Evolutionary conservation across 2,797 vertebrate genomes (phyloP).

Genomic region (Ataeniobius toweri): DNA sequence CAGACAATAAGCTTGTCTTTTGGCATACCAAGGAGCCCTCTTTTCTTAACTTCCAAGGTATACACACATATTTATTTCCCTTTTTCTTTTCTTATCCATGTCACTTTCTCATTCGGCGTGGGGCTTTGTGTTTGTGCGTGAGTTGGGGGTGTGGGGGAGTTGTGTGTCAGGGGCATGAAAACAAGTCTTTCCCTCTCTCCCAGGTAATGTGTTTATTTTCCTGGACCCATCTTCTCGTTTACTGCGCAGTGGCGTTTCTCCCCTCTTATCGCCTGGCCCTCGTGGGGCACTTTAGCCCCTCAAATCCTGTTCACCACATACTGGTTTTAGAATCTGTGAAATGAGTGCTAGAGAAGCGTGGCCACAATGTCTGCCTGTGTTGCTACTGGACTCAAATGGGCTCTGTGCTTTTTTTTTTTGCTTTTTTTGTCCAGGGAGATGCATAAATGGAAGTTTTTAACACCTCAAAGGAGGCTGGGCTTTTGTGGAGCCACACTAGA

Average conservation of each 20-base stretch:
- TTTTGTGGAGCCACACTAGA: conserved; percentile 84
- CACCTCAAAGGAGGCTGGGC: conserved; percentile 85
- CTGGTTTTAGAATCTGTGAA: conserved; percentile 88
- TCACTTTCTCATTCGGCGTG: conserved; percentile 41
- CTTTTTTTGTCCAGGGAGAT: conserved; percentile 81
- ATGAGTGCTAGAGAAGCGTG: conserved; percentile 84
- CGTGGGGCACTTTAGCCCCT: conserved; percentile 84
- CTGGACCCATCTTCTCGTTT: conserved; percentile 81
- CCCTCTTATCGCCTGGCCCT: conserved; percentile 85
- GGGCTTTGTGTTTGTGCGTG: conserved; percentile 45
- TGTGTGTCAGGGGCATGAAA: conserved; percentile 69
- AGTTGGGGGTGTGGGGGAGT: conserved; percentile 49
- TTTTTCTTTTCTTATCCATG: conserved; percentile 1
- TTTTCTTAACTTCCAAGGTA: conserved; percentile 54
- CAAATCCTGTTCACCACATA: conserved; percentile 88
- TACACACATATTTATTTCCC: conserved; percentile 19
- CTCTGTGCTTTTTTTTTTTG: conserved; percentile 66
- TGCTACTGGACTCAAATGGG: conserved; percentile 84
- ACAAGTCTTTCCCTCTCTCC: conserved; percentile 69
- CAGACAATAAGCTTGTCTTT: conserved; percentile 54
- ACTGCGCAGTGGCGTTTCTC: conserved; percentile 74
- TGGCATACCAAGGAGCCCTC: conserved; percentile 44
- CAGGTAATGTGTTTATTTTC: conserved; percentile 85
- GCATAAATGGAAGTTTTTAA: conserved; percentile 90
- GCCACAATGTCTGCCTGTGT: conserved; percentile 85